Percentiles rank a stretch among this genome's conserved stretches.
Conservation (phyloP, 2,797 vertebrate species). For the Scolopax bukidnonensis region DNA sequence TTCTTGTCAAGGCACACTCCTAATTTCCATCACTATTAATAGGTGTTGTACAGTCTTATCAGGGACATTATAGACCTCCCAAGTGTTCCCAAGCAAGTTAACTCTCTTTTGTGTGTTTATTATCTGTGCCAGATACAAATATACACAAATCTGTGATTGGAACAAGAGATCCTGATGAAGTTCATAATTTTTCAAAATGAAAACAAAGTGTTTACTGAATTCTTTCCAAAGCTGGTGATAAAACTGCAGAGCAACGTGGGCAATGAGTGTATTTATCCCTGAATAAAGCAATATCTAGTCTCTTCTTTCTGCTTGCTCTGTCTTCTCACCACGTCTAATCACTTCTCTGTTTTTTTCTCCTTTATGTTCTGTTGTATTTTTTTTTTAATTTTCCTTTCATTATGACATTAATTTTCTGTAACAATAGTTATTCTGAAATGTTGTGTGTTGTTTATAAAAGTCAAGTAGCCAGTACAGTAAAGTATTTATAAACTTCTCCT, state of each 20-base stretch:
- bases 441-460: background rate
- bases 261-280: background rate
- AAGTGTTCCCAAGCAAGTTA: background rate
- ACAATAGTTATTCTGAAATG: background rate
- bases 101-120: background rate
- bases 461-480: background rate
- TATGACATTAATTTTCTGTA: background rate
- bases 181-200: background rate
- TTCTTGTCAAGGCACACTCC: background rate
- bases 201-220: background rate
- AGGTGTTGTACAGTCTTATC: background rate
- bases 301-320: background rate
- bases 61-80: background rate
- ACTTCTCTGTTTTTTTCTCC: background rate
- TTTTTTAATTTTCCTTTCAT: background rate
- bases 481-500: background rate
- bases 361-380: background rate
- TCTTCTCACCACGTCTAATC: background rate
- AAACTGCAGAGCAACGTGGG: background rate
- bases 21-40: constrained; percentile 12
- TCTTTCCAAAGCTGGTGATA: background rate
- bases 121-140: background rate
- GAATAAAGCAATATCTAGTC: background rate
- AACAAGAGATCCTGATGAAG: background rate
- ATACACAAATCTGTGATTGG: background rate